phyloP scores from a whole-genome alignment of 1,140 invertebrate species.

The Spodoptera frugiperda region DNA sequence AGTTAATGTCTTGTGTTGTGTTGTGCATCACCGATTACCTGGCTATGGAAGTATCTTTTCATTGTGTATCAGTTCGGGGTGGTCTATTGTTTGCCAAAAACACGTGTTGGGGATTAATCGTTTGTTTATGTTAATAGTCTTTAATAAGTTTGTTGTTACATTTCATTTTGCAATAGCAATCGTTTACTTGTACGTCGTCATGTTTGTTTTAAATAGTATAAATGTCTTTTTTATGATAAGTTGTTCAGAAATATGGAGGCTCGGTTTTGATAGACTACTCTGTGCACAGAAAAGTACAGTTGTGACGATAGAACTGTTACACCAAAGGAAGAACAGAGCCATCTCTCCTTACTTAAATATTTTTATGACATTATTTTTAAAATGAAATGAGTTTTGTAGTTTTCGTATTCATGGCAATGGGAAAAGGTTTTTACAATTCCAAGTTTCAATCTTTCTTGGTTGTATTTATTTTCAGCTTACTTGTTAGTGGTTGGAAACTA shows the following conservation, averaged over 20 bases:
- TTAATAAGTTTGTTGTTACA: no score
- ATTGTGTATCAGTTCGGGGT: not conserved
- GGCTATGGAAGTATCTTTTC: not conserved
- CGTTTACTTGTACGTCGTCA: no score
- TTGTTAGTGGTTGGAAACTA: not conserved
- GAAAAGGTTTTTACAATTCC: slow-evolving; percentile 41
- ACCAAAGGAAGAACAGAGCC: slow-evolving; percentile 67
- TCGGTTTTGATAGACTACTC: slow-evolving; percentile 54
- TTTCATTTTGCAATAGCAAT: no score
- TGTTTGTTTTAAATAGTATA: not conserved
- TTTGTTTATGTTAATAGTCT: no score
- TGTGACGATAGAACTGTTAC: slow-evolving; percentile 72
- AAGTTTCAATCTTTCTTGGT: slow-evolving; percentile 26
- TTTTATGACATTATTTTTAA: slow-evolving; percentile 75
- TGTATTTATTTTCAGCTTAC: not conserved
- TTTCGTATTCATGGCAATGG: slow-evolving; percentile 54
- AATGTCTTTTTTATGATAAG: not conserved
- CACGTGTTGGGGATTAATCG: no score
- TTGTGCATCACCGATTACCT: slow-evolving; percentile 17
- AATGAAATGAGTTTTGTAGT: slow-evolving; percentile 70
- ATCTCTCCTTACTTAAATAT: slow-evolving; percentile 75
- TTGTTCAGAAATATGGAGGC: not conserved
- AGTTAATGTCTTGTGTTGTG: not conserved
- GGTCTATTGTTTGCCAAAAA: not conserved
- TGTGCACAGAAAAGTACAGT: slow-evolving; percentile 63